Percentiles rank a stretch among this genome's conserved stretches.
phyloP scores from a whole-genome alignment of 1,140 invertebrate genomes.

The Bicyclus anynana region DNA sequence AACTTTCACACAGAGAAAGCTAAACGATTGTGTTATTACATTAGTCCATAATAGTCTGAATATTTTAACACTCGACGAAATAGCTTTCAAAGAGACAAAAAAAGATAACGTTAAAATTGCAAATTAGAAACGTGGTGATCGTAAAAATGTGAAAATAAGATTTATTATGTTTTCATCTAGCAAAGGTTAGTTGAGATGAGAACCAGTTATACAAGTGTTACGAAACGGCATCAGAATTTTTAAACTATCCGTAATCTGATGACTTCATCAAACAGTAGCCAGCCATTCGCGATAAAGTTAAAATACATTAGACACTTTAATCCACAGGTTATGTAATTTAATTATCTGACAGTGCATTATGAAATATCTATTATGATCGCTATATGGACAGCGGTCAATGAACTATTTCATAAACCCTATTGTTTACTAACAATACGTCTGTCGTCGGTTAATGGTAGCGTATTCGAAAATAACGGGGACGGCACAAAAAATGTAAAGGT shows the following conservation, averaged over 20 bases:
- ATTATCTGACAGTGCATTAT: neutral
- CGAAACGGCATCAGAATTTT: conserved; percentile 4
- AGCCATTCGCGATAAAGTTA: neutral
- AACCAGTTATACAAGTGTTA: conserved; percentile 11
- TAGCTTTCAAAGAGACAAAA: neutral
- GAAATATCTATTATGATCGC: conserved; percentile 5
- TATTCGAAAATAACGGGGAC: conserved; percentile 1
- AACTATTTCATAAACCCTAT: conserved; percentile 17
- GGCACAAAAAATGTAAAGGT: neutral
- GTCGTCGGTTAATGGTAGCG: conserved; percentile 11
- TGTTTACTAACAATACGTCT: conserved; percentile 33
- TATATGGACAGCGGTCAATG: conserved; percentile 15
- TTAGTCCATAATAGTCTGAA: neutral
- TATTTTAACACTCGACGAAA: neutral
- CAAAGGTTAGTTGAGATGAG: neutral
- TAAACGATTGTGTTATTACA: neutral
- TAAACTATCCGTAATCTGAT: neutral
- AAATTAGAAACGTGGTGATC: neutral
- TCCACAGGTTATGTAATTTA: neutral
- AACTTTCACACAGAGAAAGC: conserved; percentile 1
- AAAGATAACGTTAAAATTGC: neutral
- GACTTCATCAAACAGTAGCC: neutral
- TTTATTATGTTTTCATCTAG: conserved; percentile 10
- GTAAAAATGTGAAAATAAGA: conserved; percentile 1
- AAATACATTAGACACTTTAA: neutral